A percentile compares a stretch with the other conserved stretches of the same genome.
phyloP scores from a whole-genome alignment of 2,797 vertebrate genomes.

The Salarias fasciatus region DNA sequence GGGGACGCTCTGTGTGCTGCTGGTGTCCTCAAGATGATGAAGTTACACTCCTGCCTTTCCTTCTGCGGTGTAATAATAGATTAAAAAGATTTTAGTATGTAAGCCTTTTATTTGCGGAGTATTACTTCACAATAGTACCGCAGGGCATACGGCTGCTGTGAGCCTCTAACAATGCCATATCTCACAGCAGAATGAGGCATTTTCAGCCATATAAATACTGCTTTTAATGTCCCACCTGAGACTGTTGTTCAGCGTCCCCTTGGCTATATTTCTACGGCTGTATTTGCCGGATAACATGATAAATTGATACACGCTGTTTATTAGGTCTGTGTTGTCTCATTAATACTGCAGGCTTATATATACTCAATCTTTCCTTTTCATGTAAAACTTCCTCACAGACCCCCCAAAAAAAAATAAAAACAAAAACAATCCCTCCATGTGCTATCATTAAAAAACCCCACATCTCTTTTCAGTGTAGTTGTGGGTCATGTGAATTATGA shows the following conservation, averaged over 20 bases:
- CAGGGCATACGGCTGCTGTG: conserved; percentile 55
- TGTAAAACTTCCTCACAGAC: conserved; percentile 21
- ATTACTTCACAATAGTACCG: conserved; percentile 65
- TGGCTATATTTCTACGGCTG: conserved; percentile 58
- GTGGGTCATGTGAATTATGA: conserved; percentile 47
- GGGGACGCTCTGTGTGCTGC: conserved; percentile 1
- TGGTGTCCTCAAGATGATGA: conserved; percentile 42
- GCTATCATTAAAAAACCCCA: conserved; percentile 38
- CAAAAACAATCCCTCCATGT: conserved; percentile 34
- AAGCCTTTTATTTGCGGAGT: conserved; percentile 68
- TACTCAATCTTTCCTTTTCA: conserved; percentile 27
- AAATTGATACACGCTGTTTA: conserved; percentile 67
- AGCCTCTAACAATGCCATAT: conserved; percentile 66
- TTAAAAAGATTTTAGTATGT: conserved; percentile 62
- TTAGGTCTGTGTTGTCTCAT: conserved; percentile 66
- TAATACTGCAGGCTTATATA: conserved; percentile 51
- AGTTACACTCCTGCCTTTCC: conserved; percentile 28
- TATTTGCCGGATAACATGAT: conserved; percentile 60
- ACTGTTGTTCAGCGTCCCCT: conserved; percentile 49
- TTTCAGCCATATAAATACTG: conserved; percentile 73
- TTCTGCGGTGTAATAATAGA: conserved; percentile 58
- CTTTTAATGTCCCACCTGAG: conserved; percentile 73
- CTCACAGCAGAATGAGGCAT: conserved; percentile 67
- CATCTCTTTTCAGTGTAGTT: conserved; percentile 35
- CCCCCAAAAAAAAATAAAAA: conserved; percentile 3